phyloP scores from a whole-genome alignment of 2,113 vertebrate genomes.

The Dinomys branickii region DNA sequence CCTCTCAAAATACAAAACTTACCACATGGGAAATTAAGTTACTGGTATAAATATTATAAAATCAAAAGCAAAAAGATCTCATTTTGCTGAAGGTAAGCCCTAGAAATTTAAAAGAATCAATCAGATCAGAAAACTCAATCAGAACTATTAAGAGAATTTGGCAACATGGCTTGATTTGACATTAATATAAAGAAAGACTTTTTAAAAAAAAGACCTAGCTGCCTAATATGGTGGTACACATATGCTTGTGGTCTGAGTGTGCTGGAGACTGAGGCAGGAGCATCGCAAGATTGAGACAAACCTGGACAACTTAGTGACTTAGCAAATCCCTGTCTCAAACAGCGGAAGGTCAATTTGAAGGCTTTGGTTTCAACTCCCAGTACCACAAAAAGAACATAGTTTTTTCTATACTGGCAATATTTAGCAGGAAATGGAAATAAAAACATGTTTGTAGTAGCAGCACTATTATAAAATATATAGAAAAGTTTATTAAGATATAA shows the following conservation, averaged over 20 bases:
- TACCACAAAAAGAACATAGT: not conserved
- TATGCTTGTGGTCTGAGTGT: not conserved
- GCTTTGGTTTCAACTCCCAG: not conserved
- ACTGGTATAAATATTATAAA: slow-evolving; percentile 28
- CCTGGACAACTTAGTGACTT: not conserved
- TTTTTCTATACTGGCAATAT: not conserved
- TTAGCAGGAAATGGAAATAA: not conserved
- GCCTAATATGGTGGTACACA: not conserved
- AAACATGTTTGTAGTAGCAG: not conserved
- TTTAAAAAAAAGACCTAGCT: not conserved
- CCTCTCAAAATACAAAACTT: not conserved
- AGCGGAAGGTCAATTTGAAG: not conserved
- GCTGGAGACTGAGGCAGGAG: not conserved
- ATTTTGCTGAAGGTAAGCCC: not conserved
- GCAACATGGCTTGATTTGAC: slow-evolving; percentile 1
- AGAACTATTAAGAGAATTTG: not conserved
- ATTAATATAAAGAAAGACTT: not conserved
- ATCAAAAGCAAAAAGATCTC: not conserved
- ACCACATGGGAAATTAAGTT: not conserved
- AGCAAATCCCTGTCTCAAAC: not conserved
- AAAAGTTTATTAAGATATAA: not conserved
- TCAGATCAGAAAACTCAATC: not conserved
- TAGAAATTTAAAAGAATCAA: not conserved
- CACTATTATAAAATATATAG: not conserved
- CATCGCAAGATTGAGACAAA: not conserved